Conservation (phyloP, 2,113 vertebrate genomes). For the Colius striatus region DNA sequence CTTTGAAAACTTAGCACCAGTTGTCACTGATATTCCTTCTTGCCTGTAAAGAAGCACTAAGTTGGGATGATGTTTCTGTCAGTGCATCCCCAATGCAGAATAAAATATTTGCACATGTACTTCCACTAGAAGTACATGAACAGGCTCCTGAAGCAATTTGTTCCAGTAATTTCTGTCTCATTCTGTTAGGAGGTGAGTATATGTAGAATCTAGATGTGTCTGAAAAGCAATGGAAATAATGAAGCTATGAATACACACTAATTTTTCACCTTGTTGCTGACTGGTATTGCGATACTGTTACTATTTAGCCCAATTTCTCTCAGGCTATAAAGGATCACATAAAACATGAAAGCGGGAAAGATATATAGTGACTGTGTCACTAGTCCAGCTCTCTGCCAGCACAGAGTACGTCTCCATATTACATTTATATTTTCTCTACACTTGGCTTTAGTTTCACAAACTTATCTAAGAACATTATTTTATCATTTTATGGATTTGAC, state of each 20-base stretch:
- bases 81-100: neutral
- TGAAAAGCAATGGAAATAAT: neutral
- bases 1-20: neutral
- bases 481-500: neutral
- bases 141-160: neutral
- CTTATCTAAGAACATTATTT: neutral
- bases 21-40: neutral
- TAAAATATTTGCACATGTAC: neutral
- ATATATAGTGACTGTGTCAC: neutral
- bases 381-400: neutral
- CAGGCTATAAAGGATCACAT: neutral
- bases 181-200: neutral
- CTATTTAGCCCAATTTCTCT: neutral
- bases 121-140: neutral
- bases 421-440: neutral
- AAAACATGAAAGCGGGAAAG: neutral
- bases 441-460: neutral
- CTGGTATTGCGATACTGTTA: neutral
- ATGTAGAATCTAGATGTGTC: neutral
- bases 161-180: neutral
- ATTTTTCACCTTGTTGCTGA: neutral
- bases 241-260: neutral
- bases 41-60: neutral
- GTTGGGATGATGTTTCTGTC: neutral
- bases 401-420: neutral